These are phyloP conservation scores for Chelmon rostratus DNA, from an alignment of 2,797 vertebrate species.

Conservation along the genomic window DNA sequence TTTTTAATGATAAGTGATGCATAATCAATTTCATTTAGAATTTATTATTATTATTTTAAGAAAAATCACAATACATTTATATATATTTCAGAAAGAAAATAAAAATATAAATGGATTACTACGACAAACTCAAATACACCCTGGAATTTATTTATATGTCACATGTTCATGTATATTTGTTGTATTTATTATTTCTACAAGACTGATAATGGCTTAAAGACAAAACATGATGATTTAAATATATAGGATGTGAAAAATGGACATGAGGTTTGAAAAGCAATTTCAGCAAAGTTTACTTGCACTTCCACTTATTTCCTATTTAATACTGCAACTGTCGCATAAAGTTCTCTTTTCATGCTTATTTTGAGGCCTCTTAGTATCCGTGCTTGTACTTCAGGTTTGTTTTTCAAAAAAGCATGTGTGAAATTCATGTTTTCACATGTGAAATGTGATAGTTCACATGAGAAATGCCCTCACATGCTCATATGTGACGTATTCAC, in stretches of 20 bases:
- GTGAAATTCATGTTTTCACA: not conserved
- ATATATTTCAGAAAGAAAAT: no score
- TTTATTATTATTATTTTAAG: no score
- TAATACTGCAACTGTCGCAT: not conserved
- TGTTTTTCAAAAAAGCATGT: no score
- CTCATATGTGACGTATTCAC: not conserved
- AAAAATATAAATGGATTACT: no score
- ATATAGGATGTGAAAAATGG: no score
- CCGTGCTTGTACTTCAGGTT: not conserved
- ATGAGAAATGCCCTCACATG: not conserved
- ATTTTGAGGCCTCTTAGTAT: not conserved
- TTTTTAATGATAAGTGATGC: not conserved
- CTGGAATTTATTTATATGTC: not conserved
- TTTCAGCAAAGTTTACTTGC: no score
- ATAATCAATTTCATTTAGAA: not conserved
- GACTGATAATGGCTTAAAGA: no score
- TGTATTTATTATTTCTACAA: no score
- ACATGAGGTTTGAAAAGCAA: not conserved
- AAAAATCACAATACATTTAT: no score
- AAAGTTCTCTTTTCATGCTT: not conserved
- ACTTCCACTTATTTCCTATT: not conserved
- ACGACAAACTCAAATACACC: not conserved
- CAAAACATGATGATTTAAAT: no score
- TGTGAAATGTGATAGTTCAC: not conserved
- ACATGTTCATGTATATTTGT: not conserved